Conservation (phyloP, 2,888 invertebrate species). For the Laothoe populi region DNA sequence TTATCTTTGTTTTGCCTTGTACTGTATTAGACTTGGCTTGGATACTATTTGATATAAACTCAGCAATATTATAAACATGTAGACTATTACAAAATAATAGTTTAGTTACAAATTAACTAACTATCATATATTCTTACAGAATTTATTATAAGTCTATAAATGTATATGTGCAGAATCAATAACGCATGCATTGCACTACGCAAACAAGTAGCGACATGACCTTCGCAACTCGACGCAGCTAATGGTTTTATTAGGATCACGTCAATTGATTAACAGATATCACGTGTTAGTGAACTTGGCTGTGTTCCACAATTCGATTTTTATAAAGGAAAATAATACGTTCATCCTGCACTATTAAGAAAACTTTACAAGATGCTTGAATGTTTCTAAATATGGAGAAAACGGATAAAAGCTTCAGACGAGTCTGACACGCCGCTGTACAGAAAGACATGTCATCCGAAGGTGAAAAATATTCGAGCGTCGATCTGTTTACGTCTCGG, state of each 20-base stretch:
- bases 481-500: slow-evolving; percentile 49
- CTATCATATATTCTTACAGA: not conserved
- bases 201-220: slow-evolving; percentile 32
- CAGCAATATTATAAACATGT: no score
- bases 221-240: slow-evolving; percentile 34
- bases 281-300: slow-evolving; percentile 19
- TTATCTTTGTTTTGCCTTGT: not conserved
- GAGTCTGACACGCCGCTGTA: slow-evolving; percentile 1
- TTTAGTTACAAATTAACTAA: no score
- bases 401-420: slow-evolving; percentile 20
- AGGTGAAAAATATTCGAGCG: slow-evolving; percentile 52
- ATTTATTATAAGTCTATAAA: not conserved
- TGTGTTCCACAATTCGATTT: slow-evolving; percentile 7
- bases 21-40: not conserved
- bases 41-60: not conserved
- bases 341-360: not conserved
- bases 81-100: no score
- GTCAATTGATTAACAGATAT: slow-evolving; percentile 25
- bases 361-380: not conserved
- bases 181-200: not conserved
- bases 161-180: not conserved
- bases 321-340: not conserved
- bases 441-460: slow-evolving; percentile 39
- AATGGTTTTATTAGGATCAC: slow-evolving; percentile 24
- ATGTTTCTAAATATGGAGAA: slow-evolving; percentile 17